Percentiles rank a stretch among this genome's conserved stretches.
Conservation (phyloP, 2,113 vertebrate species). For the Urocitellus parryii region DNA sequence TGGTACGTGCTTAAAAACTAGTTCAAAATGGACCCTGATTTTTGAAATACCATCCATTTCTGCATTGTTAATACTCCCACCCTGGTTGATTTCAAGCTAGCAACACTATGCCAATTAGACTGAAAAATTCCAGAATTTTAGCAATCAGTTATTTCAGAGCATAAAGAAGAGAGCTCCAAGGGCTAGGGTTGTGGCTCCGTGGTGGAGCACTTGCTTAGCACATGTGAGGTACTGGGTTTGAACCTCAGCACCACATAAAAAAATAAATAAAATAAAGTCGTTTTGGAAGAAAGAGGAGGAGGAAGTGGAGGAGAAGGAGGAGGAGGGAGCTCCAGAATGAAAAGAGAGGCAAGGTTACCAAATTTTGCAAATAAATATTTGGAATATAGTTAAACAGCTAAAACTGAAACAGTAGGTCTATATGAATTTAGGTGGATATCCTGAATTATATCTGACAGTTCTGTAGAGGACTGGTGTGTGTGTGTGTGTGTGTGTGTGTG, state of each 20-base stretch:
- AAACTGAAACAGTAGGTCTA: background rate
- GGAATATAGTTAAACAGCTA: background rate
- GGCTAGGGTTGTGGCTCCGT: too few relatives aligned
- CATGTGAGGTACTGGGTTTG: too few relatives aligned
- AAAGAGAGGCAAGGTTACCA: background rate
- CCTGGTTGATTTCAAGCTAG: background rate
- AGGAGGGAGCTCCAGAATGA: background rate
- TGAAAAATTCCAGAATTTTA: slow-evolving; percentile 2
- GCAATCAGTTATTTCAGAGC: background rate
- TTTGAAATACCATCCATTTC: background rate
- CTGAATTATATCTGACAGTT: background rate
- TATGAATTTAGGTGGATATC: background rate
- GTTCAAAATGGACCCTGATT: background rate
- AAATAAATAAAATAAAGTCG: too few relatives aligned
- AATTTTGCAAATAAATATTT: slow-evolving; percentile 14
- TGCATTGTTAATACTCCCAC: background rate
- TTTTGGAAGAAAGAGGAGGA: too few relatives aligned
- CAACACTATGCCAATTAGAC: background rate
- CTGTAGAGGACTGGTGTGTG: background rate
- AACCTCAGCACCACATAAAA: too few relatives aligned
- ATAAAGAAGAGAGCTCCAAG: background rate
- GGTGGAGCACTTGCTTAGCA: too few relatives aligned
- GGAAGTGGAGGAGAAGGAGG: too few relatives aligned
- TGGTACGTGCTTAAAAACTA: background rate
- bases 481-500: background rate